Evolutionary conservation across 2,888 invertebrate species (phyloP), one percentile per base, ranked within the genome.

Genomic region (Encarsia formosa): DNA sequence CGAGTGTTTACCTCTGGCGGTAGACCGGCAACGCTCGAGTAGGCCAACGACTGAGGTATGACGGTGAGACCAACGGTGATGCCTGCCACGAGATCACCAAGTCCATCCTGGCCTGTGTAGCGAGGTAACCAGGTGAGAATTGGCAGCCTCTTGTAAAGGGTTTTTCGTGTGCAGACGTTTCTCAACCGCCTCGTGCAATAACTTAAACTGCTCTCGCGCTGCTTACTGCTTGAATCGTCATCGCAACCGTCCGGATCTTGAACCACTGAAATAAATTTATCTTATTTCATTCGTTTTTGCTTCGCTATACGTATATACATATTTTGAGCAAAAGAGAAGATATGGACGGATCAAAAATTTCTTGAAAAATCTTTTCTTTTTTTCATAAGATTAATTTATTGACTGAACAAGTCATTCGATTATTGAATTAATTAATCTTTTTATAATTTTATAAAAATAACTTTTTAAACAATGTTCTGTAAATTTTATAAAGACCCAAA

Each of bases 51-150:
- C 76, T 94, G 94, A 13, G 94, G 95, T 63, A 96, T 92, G 49
- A 95, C 92, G 1, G 94, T 95, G 53, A 95, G 80, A 0, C 93
- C 95, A 13, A 95, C 94, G 2, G 94, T 93, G 52, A 95, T 76
- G 49, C 94, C 94, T 4, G 95, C 94, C 57, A 96, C 88, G 37
- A 92, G 71, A 77, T 96, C 95, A 9, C 92, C 90, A 44, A 91
- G 75, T 6, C 90, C 85, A 75, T 86, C 83, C 52, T 82, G 80
- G 6, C 77, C 68, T 63, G 78, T 83, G 77, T 93, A 92, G 65
- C 79, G 81, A 4, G 90, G 91, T 59, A 90, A 72, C 93, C 93
- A 93, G 48, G 71, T 74, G 5, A 86, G 69, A 46, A 91, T 79
- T 6, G 93, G 91, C 44, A 91, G 63, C 53, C 87, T 79, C 71